These are phyloP conservation scores for Delia radicum DNA, from an alignment of 1,140 invertebrate genomes.

Conservation along the genomic window DNA sequence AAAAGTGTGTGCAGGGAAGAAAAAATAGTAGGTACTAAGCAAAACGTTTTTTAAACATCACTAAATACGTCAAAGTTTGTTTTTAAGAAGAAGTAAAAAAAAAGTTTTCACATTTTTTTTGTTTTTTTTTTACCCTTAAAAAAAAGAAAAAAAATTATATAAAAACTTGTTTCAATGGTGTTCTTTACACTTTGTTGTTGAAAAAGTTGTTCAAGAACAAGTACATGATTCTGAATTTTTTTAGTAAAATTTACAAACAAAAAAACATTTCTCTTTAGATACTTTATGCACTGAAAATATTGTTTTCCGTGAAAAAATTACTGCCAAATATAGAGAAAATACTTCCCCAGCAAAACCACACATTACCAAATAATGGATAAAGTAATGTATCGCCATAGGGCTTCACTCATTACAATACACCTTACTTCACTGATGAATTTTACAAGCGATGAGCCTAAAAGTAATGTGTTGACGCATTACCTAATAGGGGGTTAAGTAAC, in stretches of 20 bases:
- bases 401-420: no score
- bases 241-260: background rate
- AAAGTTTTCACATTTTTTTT: background rate
- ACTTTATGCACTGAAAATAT: no score
- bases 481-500: no score
- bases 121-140: background rate
- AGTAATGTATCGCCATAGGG: no score
- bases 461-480: no score
- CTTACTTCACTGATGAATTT: no score
- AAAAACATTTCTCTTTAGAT: background rate
- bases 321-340: no score
- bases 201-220: slow-evolving; percentile 18
- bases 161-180: slow-evolving; percentile 17
- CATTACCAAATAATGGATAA: no score
- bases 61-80: slow-evolving; percentile 18
- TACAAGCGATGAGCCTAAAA: no score
- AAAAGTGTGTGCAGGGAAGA: background rate
- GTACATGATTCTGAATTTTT: background rate
- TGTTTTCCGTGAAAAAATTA: no score
- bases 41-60: slow-evolving; percentile 22
- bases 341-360: no score
- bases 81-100: background rate
- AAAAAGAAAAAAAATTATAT: background rate
- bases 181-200: slow-evolving; percentile 4
- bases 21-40: background rate